phyloP scores from a whole-genome alignment of 2,797 vertebrate species.

The Gephyroberyx darwinii region DNA sequence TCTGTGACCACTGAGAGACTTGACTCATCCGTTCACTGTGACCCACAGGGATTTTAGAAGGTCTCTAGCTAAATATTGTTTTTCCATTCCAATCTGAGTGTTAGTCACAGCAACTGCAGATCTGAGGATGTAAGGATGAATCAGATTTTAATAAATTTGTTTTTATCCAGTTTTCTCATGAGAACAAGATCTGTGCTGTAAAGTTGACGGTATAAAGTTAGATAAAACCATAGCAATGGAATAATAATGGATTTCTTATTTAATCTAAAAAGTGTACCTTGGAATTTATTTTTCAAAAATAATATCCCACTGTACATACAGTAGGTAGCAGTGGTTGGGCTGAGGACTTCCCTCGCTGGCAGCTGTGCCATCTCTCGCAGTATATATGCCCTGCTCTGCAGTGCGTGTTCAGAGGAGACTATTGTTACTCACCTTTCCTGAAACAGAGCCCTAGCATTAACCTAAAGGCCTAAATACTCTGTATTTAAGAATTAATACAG shows the following conservation, averaged over 20 bases:
- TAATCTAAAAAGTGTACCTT: background rate
- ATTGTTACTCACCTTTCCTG: conserved; percentile 44
- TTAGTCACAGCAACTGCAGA: conserved; percentile 54
- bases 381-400: conserved; percentile 52
- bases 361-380: conserved; percentile 49
- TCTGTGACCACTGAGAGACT: conserved; percentile 46
- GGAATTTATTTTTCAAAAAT: background rate
- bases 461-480: conserved; percentile 37
- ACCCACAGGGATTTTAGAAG: conserved; percentile 12
- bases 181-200: background rate
- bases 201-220: background rate
- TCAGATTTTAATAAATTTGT: conserved; percentile 6
- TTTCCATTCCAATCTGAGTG: conserved; percentile 33
- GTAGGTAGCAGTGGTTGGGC: background rate
- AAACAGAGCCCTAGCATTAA: conserved; percentile 27
- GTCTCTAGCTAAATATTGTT: conserved; percentile 63
- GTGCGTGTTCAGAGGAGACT: conserved; percentile 32
- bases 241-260: background rate
- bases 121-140: conserved; percentile 33
- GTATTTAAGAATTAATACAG: conserved; percentile 27
- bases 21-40: conserved; percentile 48
- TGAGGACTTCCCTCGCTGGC: conserved; percentile 2
- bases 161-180: too few species aligned
- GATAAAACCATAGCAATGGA: too few species aligned
- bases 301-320: background rate